phyloP scores from a whole-genome alignment of 2,888 invertebrate species.

The Kuschelorhynchus macadamiae region DNA sequence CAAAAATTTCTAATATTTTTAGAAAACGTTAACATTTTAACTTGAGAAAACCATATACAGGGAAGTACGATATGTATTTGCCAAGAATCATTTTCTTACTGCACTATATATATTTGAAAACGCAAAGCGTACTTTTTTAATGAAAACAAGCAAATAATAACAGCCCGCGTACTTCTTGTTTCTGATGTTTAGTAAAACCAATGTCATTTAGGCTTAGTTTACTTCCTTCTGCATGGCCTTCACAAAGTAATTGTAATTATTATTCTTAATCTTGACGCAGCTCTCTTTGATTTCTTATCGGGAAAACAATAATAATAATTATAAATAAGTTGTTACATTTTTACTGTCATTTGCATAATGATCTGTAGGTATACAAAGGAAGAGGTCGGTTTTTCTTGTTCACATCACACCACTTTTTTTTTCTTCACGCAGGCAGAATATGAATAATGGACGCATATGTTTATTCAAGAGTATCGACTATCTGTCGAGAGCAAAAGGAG shows the following conservation, averaged over 20 bases:
- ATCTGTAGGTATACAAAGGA: slow-evolving; percentile 15
- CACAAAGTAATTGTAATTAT: slow-evolving; percentile 27
- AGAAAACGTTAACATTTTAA: too few species aligned
- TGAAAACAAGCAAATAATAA: not conserved
- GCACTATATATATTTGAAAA: too few species aligned
- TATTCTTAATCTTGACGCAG: slow-evolving; percentile 13
- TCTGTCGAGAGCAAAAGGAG: not conserved
- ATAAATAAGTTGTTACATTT: slow-evolving; percentile 17
- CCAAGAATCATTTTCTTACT: too few species aligned
- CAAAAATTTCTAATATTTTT: too few species aligned
- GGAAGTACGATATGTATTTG: too few species aligned
- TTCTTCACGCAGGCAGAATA: slow-evolving; percentile 13
- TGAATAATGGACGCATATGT: slow-evolving; percentile 5
- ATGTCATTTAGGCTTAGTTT: slow-evolving; percentile 31
- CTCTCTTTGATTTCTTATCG: slow-evolving; percentile 26
- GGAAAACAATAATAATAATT: slow-evolving; percentile 33
- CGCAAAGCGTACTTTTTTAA: not conserved
- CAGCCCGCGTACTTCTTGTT: slow-evolving; percentile 6
- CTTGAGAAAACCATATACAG: too few species aligned
- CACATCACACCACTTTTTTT: slow-evolving; percentile 27
- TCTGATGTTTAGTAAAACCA: slow-evolving; percentile 16
- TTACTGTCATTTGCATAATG: slow-evolving; percentile 19
- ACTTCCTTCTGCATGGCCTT: slow-evolving; percentile 38
- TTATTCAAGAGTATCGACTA: slow-evolving; percentile 6
- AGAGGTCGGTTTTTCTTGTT: slow-evolving; percentile 25